A percentile compares a stretch with the other conserved stretches of the same genome.
Conservation (phyloP, 92 coral and sea anemone genomes). For the Epizoanthus stellaris region DNA sequence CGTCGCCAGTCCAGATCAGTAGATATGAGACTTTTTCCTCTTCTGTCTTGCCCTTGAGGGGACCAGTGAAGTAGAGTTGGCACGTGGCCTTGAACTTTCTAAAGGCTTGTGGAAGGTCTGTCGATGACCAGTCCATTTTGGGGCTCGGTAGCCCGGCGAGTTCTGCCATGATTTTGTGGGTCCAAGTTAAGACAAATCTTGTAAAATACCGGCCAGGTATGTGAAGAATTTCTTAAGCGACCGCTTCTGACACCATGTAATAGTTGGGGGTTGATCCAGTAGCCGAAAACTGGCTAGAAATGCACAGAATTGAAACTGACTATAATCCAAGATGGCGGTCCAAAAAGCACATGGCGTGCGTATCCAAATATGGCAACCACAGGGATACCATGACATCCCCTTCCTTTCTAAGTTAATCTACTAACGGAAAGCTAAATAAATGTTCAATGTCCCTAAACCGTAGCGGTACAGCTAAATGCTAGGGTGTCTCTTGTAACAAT, state of each 20-base stretch:
- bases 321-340: too few species aligned
- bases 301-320: conserved; percentile 2
- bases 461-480: too few species aligned
- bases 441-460: too few species aligned
- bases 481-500: too few species aligned
- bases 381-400: too few species aligned
- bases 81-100: conserved; percentile 56
- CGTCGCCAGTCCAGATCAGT: conserved; percentile 65
- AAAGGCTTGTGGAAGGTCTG: conserved; percentile 42
- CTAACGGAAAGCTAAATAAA: too few species aligned
- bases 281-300: conserved; percentile 5
- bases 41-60: conserved; percentile 58
- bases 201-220: conserved; percentile 22
- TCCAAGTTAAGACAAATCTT: not conserved
- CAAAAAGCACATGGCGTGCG: too few species aligned
- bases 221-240: conserved; percentile 9
- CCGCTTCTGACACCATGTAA: conserved; percentile 19
- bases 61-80: conserved; percentile 62
- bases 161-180: conserved; percentile 22
- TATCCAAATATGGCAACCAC: too few species aligned
- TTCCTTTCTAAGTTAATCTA: too few species aligned
- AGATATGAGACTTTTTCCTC: conserved; percentile 58
- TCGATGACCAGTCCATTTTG: conserved; percentile 58
- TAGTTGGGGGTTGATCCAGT: conserved; percentile 8
- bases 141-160: conserved; percentile 38